Evolutionary conservation across 2,113 vertebrate genomes (phyloP).

Genomic region (Genyomyrus donnyi): DNA sequence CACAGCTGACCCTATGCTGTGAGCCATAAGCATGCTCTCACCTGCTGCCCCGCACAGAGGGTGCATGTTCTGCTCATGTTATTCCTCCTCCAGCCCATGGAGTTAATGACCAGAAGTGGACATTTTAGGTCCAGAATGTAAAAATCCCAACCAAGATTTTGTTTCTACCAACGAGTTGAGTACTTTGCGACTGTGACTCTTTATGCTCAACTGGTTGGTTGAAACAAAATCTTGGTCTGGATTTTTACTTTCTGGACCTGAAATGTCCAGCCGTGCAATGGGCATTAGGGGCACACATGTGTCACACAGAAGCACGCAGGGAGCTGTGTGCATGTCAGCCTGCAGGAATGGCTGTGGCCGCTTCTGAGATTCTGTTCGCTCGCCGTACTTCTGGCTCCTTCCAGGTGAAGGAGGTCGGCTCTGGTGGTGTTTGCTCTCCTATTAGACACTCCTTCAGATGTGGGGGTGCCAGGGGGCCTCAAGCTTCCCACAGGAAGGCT

Average conservation of each 20-base stretch:
- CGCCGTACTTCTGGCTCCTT: conserved; percentile 33
- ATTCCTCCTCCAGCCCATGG: background rate
- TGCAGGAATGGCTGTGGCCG: background rate
- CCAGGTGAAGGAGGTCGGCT: conserved; percentile 48
- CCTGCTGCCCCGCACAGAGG: background rate
- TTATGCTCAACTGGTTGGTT: too few species aligned
- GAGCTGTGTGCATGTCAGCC: background rate
- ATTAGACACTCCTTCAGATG: conserved; percentile 60
- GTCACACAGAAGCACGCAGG: background rate
- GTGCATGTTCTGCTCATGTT: background rate
- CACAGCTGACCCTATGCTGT: background rate
- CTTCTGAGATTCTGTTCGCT: conserved; percentile 14
- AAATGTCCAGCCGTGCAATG: background rate
- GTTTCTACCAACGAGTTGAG: background rate
- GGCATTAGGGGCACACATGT: background rate
- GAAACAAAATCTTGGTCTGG: too few species aligned
- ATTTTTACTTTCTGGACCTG: background rate
- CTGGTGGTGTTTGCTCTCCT: conserved; percentile 61
- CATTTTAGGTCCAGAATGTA: background rate
- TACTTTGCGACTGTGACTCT: too few species aligned
- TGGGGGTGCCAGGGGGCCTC: conserved; percentile 43
- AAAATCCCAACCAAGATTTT: background rate
- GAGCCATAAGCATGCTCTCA: background rate
- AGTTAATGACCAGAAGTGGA: background rate
- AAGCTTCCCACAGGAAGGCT: conserved; percentile 50